Evolutionary conservation across 2,797 vertebrate genomes (phyloP).

Genomic region (Anguilla megastoma): DNA sequence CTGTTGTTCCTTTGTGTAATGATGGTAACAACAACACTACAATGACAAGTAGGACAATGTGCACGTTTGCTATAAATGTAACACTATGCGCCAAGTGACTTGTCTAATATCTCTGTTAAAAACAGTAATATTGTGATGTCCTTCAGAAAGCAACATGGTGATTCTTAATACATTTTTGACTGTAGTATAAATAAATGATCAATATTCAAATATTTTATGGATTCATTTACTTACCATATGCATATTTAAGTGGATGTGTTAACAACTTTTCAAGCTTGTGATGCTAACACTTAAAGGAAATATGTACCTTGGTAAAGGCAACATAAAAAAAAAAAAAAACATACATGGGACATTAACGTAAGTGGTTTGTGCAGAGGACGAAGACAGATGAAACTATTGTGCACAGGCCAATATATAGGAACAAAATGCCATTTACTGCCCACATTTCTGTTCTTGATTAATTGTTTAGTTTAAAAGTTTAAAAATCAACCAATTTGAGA

Average conservation of each 20-base stretch:
- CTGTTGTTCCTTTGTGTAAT: conserved; percentile 40
- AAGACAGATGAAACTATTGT: background rate
- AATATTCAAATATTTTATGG: conserved; percentile 10
- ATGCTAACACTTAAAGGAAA: background rate
- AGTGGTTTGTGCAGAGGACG: background rate
- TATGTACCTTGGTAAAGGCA: background rate
- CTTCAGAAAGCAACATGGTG: conserved; percentile 1
- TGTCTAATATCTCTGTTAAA: conserved; percentile 7
- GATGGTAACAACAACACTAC: background rate
- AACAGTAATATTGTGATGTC: conserved; percentile 7
- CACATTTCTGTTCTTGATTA: background rate
- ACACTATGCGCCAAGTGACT: conserved; percentile 5
- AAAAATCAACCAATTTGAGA: background rate
- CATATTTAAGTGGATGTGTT: background rate
- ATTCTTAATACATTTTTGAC: conserved; percentile 1
- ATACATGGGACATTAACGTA: background rate
- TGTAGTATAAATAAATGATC: conserved; percentile 11
- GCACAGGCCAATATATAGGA: background rate
- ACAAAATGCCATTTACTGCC: background rate
- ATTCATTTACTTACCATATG: background rate
- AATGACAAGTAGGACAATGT: background rate
- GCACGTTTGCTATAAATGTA: conserved; percentile 22
- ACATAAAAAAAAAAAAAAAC: background rate
- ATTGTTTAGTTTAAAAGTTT: background rate
- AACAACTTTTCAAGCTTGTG: no score